Evolutionary conservation across 2,888 invertebrate species (phyloP), one percentile per base, ranked within the genome.

Genomic region (Agonopterix subpropinquella): DNA sequence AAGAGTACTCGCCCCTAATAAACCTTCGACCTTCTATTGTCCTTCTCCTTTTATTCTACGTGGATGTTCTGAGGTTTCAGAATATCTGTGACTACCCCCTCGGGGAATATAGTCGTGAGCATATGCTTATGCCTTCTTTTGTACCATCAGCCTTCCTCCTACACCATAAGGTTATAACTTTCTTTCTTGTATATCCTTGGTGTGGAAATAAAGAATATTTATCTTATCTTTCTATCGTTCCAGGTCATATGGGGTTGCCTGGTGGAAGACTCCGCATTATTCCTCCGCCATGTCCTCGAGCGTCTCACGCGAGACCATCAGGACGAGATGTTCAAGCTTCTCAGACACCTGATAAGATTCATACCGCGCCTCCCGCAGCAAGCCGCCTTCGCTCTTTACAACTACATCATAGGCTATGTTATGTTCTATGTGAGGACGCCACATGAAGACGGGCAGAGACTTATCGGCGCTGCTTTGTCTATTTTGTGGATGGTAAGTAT

Each of bases 361-460:
- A 95, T 98, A 45, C 96, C 97, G 1, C 93, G 96, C 44, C 81
- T 99, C 52, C 98, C 99, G 0, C 96, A 97, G 59, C 99, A 99
- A 79, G 98, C 99, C 0, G 99, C 99, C 0, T 99, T 98, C 80
- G 97, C 98, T 1, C 82, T 99, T 1, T 98, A 99, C 80, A 99
- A 99, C 89, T 99, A 99, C 67, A 95, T 99, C 64, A 99, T 99
- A 61, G 99, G 99, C 1, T 99, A 98, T 71, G 96, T 99, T 2
- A 99, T 99, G 99, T 99, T 98, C 85, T 99, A 99, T 70, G 98
- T 99, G 2, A 90, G 99, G 48, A 95, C 97, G 9, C 98, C 99
- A 0, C 96, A 98, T 67, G 98, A 99, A 70, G 96, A 96, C 44
- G 97, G 98, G 0, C 98, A 98, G 67, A 95, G 97, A 72, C 92